Conservation (phyloP, 2,113 vertebrate genomes). For the Thomomys bottae region DNA sequence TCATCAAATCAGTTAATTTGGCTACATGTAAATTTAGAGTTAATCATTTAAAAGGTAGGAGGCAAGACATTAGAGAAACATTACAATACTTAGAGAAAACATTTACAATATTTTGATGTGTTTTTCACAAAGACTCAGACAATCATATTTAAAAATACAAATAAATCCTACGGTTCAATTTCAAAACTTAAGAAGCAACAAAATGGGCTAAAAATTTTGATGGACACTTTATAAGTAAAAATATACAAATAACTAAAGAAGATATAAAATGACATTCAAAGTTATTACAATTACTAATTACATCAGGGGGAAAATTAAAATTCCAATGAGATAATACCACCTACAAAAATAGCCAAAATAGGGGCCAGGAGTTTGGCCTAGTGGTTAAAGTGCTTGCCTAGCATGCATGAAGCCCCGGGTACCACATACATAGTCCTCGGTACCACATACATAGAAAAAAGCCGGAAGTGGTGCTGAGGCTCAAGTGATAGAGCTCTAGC, state of each 20-base stretch:
- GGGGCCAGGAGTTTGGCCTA: no score
- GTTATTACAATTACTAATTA: background rate
- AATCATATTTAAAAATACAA: background rate
- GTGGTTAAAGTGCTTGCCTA: no score
- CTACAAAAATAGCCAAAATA: background rate
- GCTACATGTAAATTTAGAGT: background rate
- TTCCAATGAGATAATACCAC: background rate
- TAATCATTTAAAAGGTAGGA: constrained; percentile 10
- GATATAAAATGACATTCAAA: background rate
- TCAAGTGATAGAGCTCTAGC: no score
- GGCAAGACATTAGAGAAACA: background rate
- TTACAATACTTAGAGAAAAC: background rate
- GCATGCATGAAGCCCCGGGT: no score
- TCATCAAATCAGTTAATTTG: background rate
- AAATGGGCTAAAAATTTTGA: background rate
- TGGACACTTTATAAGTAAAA: background rate
- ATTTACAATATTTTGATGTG: background rate
- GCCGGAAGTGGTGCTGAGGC: no score
- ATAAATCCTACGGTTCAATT: background rate
- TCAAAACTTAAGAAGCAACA: background rate
- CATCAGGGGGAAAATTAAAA: background rate
- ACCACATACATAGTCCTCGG: no score
- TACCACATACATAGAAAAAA: no score
- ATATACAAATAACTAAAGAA: background rate
- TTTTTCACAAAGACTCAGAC: background rate